phyloP scores from a whole-genome alignment of 2,113 vertebrate genomes.

The Synodontis membranacea region DNA sequence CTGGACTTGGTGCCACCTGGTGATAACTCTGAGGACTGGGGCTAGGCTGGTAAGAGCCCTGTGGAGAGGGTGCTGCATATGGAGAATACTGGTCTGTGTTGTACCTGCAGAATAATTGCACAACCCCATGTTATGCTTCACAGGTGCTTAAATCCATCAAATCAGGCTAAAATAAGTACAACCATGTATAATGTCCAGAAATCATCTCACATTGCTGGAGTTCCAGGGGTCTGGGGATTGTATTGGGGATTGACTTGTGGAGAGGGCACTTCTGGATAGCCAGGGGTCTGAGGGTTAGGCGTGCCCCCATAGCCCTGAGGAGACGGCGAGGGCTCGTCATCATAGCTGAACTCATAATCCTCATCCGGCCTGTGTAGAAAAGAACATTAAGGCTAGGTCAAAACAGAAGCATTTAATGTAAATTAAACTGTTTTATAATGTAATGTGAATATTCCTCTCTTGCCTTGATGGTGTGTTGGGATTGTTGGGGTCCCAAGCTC shows the following conservation, averaged over 20 bases:
- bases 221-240: constrained; percentile 92
- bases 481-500: constrained; percentile 93
- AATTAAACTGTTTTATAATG: neutral
- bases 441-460: neutral
- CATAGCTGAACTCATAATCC: constrained; percentile 89
- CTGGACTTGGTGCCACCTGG: constrained; percentile 89
- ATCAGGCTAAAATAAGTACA: neutral
- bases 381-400: neutral
- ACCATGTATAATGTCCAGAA: neutral
- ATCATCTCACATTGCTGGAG: constrained; percentile 87
- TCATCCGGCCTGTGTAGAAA: constrained; percentile 80
- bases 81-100: constrained; percentile 95
- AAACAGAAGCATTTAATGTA: neutral
- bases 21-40: constrained; percentile 94
- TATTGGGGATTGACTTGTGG: constrained; percentile 93
- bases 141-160: neutral
- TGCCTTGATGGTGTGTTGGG: constrained; percentile 92
- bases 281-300: constrained; percentile 91
- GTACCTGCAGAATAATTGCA: constrained; percentile 74
- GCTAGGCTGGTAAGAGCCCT: constrained; percentile 93
- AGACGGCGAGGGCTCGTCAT: constrained; percentile 90
- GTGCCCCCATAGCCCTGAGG: constrained; percentile 91
- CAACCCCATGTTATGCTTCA: neutral
- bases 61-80: constrained; percentile 87
- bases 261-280: constrained; percentile 91